Evolutionary conservation across 2,113 vertebrate genomes (phyloP).

Genomic region (Bungarus multicinctus): DNA sequence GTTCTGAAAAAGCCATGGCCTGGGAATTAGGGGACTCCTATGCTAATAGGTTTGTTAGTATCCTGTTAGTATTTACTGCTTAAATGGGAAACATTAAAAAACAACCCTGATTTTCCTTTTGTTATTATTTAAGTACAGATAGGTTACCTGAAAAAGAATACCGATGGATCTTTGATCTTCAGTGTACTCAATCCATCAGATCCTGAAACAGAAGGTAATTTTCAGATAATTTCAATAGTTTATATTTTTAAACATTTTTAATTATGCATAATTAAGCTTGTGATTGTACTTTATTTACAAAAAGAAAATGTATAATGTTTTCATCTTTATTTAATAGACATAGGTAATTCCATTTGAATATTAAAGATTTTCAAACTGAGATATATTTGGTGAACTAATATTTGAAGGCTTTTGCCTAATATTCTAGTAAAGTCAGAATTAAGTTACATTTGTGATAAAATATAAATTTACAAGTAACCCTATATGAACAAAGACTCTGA

Average conservation of each 20-base stretch:
- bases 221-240: not conserved
- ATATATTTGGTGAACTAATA: not conserved
- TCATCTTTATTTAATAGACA: not conserved
- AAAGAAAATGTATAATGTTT: not conserved
- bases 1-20: not conserved
- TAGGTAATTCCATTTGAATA: not conserved
- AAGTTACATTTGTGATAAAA: not conserved
- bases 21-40: not conserved
- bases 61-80: not conserved
- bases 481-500: not conserved
- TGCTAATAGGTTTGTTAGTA: not conserved
- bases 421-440: not conserved
- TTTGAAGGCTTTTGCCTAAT: not conserved
- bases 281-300: not conserved
- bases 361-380: not conserved
- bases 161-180: constrained; percentile 83
- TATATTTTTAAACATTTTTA: not conserved
- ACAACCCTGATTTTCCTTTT: not conserved
- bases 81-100: not conserved
- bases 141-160: constrained; percentile 87
- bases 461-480: not conserved
- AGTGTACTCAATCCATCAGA: constrained; percentile 89
- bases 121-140: constrained; percentile 75
- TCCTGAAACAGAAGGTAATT: constrained; percentile 87
- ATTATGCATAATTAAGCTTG: not conserved